phyloP scores from a whole-genome alignment of 2,888 invertebrate species.

The Eretmocerus hayati region DNA sequence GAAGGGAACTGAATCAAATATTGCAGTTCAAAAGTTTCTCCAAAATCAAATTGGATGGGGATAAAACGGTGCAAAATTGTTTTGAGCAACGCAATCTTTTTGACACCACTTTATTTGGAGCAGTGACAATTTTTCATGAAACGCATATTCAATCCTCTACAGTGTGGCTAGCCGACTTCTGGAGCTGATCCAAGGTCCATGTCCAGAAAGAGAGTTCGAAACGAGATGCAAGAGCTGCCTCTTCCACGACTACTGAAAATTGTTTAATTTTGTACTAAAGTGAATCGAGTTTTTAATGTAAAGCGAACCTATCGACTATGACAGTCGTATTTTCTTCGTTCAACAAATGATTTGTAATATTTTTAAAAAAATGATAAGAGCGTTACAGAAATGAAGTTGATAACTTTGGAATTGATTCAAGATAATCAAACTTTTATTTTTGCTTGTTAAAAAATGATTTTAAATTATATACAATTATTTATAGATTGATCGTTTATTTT shows the following conservation, averaged over 20 bases:
- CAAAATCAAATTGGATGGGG: too few species aligned
- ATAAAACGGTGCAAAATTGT: too few species aligned
- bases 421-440: too few species aligned
- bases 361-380: slow-evolving; percentile 9
- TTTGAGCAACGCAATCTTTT: too few species aligned
- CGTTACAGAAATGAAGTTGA: slow-evolving; percentile 3
- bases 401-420: slow-evolving; percentile 12
- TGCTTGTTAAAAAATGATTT: background rate
- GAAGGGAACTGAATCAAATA: too few species aligned
- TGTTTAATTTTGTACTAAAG: slow-evolving; percentile 18
- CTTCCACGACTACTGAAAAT: slow-evolving; percentile 5
- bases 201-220: slow-evolving; percentile 16
- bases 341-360: slow-evolving; percentile 10
- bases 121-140: too few species aligned
- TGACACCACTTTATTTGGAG: too few species aligned
- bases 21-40: too few species aligned
- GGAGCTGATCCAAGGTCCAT: slow-evolving; percentile 21
- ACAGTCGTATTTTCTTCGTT: slow-evolving; percentile 8
- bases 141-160: slow-evolving; percentile 17
- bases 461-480: background rate
- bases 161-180: slow-evolving; percentile 22
- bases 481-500: too few species aligned
- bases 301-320: slow-evolving; percentile 3
- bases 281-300: slow-evolving; percentile 16
- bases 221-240: slow-evolving; percentile 6